Evolutionary conservation across 2,888 invertebrate genomes (phyloP).

Genomic region (Uropetala carovei): DNA sequence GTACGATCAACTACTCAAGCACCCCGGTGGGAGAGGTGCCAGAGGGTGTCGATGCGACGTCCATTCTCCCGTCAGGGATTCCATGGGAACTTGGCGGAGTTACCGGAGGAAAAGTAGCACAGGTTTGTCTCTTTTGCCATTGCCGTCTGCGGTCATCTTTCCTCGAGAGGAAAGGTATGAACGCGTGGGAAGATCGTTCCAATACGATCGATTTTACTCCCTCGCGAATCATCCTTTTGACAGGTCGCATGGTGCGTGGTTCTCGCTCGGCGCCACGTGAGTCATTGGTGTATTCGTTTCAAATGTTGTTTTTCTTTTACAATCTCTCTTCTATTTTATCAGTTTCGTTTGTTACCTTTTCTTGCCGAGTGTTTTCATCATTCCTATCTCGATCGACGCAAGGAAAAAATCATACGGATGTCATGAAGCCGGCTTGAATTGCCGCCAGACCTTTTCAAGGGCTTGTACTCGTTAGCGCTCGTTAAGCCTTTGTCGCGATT

Average conservation of each 20-base stretch:
- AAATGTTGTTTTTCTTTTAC: no score
- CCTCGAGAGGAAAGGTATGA: neutral
- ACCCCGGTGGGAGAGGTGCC: slow-evolving; percentile 74
- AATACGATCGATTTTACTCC: slow-evolving; percentile 22
- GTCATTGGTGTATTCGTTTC: neutral
- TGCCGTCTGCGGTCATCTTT: neutral
- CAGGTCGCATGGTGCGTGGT: neutral
- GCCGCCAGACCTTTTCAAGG: slow-evolving; percentile 1
- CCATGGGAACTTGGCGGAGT: slow-evolving; percentile 70
- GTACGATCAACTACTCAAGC: slow-evolving; percentile 77
- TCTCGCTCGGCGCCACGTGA: neutral
- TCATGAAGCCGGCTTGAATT: neutral
- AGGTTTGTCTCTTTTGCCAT: slow-evolving; percentile 34
- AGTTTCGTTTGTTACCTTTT: neutral
- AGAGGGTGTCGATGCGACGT: slow-evolving; percentile 75
- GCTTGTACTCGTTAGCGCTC: neutral
- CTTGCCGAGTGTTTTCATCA: neutral
- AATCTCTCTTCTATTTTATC: neutral
- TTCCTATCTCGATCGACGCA: neutral
- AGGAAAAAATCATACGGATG: neutral
- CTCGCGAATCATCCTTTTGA: slow-evolving; percentile 30
- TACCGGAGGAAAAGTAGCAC: slow-evolving; percentile 50
- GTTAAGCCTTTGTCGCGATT: neutral
- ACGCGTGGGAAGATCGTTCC: neutral
- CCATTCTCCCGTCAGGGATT: slow-evolving; percentile 72